Base-by-base conservation (phyloP, 1,140 invertebrate genomes). In the Euglossa dilemma region DNA sequence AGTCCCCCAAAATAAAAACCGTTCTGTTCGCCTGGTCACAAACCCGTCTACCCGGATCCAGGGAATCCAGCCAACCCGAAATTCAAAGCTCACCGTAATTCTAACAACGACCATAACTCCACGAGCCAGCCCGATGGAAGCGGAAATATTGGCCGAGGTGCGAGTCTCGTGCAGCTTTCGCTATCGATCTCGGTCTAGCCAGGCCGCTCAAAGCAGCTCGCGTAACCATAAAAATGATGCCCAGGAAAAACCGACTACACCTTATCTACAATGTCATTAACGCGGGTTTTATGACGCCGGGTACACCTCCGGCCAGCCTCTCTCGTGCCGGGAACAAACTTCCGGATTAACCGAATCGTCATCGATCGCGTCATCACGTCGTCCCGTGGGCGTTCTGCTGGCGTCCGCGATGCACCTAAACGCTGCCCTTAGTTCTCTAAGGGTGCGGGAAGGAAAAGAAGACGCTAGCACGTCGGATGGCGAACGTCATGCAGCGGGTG, bases 281-380 rank as follows among this genome's bases (percentile, higher is more conserved):
- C 23, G 52, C 9, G 6, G 6, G 11, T 45, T 57, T 67, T 78
- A 69, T 25, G 23, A 36, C 52, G 36, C 47, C 14, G 11, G 43
- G n/a, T 20, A 2, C 23, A 14, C 57, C 11, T 16, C 18, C 28
- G 6, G 28, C 18, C 64, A 50, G 57, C 45, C 20, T 20, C 45
- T n/a, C 43, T 2, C 36, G 28, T 12, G 43, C 50, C n/a, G 59
- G n/a, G 64, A 64, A 64, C 79, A 74, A 74, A 54, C 61, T 54
- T 74, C 20, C 7, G 47, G 57, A 74, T 80, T 74, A 80, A 56
- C 70, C 18, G 56, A 7, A 23, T 36, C 59, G 70, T 64, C 59
- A 63, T 66, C n/a, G 79, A 64, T 80, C 59, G 70, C 79, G 79
- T 80, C 70, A 80, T 74, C 52, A 67, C 67, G 77, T n/a, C 56